Evolutionary conservation across 1,140 invertebrate species (phyloP).

Genomic region (Chironomus striatipennis): DNA sequence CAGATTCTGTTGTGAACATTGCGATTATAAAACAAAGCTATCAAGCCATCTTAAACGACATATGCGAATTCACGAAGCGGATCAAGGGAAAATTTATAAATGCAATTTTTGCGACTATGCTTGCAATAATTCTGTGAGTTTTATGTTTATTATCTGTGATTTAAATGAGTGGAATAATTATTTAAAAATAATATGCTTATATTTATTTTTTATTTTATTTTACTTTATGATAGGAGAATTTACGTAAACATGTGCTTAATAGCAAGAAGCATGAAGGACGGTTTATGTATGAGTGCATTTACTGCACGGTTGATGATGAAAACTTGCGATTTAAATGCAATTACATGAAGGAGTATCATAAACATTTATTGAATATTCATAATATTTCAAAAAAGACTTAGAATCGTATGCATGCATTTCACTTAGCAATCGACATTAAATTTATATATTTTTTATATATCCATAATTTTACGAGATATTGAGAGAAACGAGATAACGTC

Average conservation of each 20-base stretch:
- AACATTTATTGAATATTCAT: slow-evolving; percentile 54
- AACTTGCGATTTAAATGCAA: slow-evolving; percentile 48
- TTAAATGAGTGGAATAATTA: neutral
- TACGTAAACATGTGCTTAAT: slow-evolving; percentile 76
- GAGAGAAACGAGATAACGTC: neutral
- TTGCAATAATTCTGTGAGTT: slow-evolving; percentile 61
- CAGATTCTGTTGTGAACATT: slow-evolving; percentile 48
- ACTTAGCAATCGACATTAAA: neutral
- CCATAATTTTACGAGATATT: too few species aligned
- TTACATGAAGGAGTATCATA: slow-evolving; percentile 54
- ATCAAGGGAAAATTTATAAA: slow-evolving; percentile 62
- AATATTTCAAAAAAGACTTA: neutral
- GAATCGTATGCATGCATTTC: neutral
- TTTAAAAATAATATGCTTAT: slow-evolving; percentile 24
- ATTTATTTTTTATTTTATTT: neutral
- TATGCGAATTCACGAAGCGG: slow-evolving; percentile 63
- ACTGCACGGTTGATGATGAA: slow-evolving; percentile 41
- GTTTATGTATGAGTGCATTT: slow-evolving; percentile 65
- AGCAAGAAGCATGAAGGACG: slow-evolving; percentile 68
- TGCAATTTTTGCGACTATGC: slow-evolving; percentile 75
- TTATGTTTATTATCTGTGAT: slow-evolving; percentile 20
- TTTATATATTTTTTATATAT: neutral
- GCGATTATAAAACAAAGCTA: slow-evolving; percentile 54
- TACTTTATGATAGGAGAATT: slow-evolving; percentile 60
- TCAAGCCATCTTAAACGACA: slow-evolving; percentile 69